phyloP scores from a whole-genome alignment of 64 coral and sea anemone species.

The Dendrophyllia cribrosa region DNA sequence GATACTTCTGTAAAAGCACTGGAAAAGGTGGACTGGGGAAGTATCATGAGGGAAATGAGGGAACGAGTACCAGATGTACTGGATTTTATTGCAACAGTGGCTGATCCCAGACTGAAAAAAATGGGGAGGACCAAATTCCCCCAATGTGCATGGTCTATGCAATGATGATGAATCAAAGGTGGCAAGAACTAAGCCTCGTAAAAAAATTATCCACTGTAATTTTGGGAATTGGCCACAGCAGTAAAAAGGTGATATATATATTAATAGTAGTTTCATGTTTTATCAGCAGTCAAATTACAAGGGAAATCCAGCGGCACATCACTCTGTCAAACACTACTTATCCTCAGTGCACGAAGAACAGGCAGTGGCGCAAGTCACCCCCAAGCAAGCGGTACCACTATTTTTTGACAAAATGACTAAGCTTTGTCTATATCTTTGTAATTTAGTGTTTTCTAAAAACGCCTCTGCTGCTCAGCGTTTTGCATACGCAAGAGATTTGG shows the following conservation, averaged over 20 bases:
- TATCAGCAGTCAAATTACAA: too few species aligned
- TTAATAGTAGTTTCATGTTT: background rate
- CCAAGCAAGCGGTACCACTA: constrained; percentile 28
- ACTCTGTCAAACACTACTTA: constrained; percentile 18
- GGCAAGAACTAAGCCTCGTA: constrained; percentile 29
- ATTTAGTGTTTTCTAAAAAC: background rate
- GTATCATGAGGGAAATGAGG: background rate
- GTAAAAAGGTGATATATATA: background rate
- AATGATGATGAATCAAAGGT: constrained; percentile 16
- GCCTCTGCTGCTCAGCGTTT: background rate
- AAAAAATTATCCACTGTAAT: constrained; percentile 10
- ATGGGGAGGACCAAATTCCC: background rate
- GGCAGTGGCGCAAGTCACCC: background rate
- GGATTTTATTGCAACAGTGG: constrained; percentile 39
- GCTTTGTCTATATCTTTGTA: background rate
- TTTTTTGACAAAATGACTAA: constrained; percentile 21
- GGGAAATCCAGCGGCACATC: constrained; percentile 33
- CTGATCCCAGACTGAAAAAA: constrained; percentile 18
- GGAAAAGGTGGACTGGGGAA: background rate
- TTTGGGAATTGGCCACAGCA: background rate
- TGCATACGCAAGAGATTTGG: background rate
- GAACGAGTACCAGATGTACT: constrained; percentile 21
- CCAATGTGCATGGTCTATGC: constrained; percentile 26
- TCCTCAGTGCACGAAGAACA: constrained; percentile 28
- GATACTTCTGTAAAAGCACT: background rate